These are phyloP conservation scores for Dilophus febrilis DNA, from an alignment of 2,888 invertebrate genomes.

Conservation along the genomic window DNA sequence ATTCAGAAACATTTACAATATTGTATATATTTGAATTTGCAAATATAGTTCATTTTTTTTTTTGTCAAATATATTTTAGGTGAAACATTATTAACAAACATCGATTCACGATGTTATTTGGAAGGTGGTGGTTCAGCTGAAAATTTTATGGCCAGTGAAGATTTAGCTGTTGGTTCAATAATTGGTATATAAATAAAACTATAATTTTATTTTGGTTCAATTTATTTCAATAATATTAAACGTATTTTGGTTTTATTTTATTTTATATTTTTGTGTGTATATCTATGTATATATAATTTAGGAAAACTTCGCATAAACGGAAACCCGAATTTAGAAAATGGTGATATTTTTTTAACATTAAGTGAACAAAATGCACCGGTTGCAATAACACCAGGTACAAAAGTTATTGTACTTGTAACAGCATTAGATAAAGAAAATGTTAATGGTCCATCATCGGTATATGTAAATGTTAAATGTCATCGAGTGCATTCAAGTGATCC, in stretches of 20 bases:
- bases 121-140: slow-evolving; percentile 83
- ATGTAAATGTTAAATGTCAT: slow-evolving; percentile 73
- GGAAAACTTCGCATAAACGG: slow-evolving; percentile 56
- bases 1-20: too few relatives aligned
- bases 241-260: neutral
- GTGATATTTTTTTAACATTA: slow-evolving; percentile 61
- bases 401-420: slow-evolving; percentile 61
- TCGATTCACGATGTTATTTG: slow-evolving; percentile 76
- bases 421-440: slow-evolving; percentile 72
- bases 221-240: slow-evolving; percentile 2
- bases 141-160: slow-evolving; percentile 80
- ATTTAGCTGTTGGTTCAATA: slow-evolving; percentile 58
- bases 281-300: slow-evolving; percentile 7
- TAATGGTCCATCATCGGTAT: slow-evolving; percentile 67
- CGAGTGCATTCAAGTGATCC: slow-evolving; percentile 60
- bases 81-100: slow-evolving; percentile 38
- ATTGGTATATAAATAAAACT: slow-evolving; percentile 36
- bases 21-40: too few relatives aligned
- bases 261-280: neutral
- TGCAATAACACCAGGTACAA: slow-evolving; percentile 54
- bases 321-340: slow-evolving; percentile 49
- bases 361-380: slow-evolving; percentile 69
- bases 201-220: slow-evolving; percentile 6
- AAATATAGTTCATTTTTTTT: neutral
- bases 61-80: slow-evolving; percentile 2